Percentiles rank a stretch among this genome's conserved stretches.
phyloP scores from a whole-genome alignment of 2,888 invertebrate genomes.

The Ectemnius lituratus region DNA sequence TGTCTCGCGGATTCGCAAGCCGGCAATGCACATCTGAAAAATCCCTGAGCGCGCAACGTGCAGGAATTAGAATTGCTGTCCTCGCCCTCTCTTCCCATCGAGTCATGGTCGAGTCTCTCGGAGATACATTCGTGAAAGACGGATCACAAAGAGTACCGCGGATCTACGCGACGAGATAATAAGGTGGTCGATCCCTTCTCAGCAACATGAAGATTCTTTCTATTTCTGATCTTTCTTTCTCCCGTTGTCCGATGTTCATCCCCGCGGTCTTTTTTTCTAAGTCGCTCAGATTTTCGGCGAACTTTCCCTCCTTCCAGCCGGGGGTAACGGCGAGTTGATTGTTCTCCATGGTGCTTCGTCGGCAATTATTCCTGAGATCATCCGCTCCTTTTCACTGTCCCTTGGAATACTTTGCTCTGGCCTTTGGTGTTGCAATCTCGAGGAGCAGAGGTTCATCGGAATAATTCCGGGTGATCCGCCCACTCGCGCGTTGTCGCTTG shows the following conservation, averaged over 20 bases:
- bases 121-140: slow-evolving; percentile 45
- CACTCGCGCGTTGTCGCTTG: slow-evolving; percentile 69
- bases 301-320: slow-evolving; percentile 52
- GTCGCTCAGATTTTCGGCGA: slow-evolving; percentile 53
- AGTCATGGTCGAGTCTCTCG: slow-evolving; percentile 49
- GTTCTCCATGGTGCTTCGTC: slow-evolving; percentile 39
- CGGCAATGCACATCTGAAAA: slow-evolving; percentile 40
- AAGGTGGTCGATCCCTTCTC: slow-evolving; percentile 57
- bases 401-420: neutral
- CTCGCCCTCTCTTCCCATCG: slow-evolving; percentile 21
- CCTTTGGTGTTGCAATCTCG: slow-evolving; percentile 4
- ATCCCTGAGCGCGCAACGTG: slow-evolving; percentile 32
- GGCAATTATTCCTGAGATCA: slow-evolving; percentile 38
- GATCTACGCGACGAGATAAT: slow-evolving; percentile 62
- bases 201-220: slow-evolving; percentile 31
- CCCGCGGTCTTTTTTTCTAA: slow-evolving; percentile 14
- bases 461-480: slow-evolving; percentile 70
- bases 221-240: slow-evolving; percentile 19
- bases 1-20: slow-evolving; percentile 7
- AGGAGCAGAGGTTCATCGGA: slow-evolving; percentile 60
- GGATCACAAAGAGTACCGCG: slow-evolving; percentile 57
- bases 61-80: slow-evolving; percentile 21
- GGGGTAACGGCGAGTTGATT: slow-evolving; percentile 60
- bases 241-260: slow-evolving; percentile 20
- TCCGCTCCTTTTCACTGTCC: slow-evolving; percentile 40